A percentile compares a stretch with the other conserved stretches of the same genome.
Evolutionary conservation across 2,797 vertebrate species (phyloP).

Genomic region (Argyrosomus regius): DNA sequence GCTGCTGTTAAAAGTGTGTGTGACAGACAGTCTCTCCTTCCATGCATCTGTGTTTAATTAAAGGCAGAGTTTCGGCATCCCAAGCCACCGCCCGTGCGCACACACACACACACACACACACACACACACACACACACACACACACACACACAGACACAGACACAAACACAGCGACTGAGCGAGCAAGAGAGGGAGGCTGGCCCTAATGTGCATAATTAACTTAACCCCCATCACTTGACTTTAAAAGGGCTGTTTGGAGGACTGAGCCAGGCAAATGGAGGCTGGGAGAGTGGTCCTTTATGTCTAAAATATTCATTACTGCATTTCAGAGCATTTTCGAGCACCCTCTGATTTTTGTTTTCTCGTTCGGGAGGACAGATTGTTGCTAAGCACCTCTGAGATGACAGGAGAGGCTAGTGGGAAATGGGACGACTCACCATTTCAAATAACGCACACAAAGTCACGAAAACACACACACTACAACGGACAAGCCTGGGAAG

Average conservation of each 20-base stretch:
- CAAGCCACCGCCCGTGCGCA: slow-evolving; percentile 78
- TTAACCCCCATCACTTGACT: slow-evolving; percentile 94
- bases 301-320: slow-evolving; percentile 83
- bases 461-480: slow-evolving; percentile 22
- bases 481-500: slow-evolving; percentile 42
- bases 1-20: slow-evolving; percentile 77
- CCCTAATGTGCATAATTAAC: slow-evolving; percentile 92
- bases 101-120: slow-evolving; percentile 54
- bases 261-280: slow-evolving; percentile 86
- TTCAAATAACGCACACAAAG: slow-evolving; percentile 46
- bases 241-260: slow-evolving; percentile 88
- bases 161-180: slow-evolving; percentile 57
- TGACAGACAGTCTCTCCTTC: slow-evolving; percentile 90
- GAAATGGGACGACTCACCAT: slow-evolving; percentile 62
- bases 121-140: slow-evolving; percentile 57
- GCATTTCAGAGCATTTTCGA: slow-evolving; percentile 76
- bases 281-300: slow-evolving; percentile 84
- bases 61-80: slow-evolving; percentile 90
- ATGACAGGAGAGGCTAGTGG: slow-evolving; percentile 61
- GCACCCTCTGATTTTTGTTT: slow-evolving; percentile 80
- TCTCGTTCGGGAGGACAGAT: slow-evolving; percentile 72
- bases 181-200: slow-evolving; percentile 69
- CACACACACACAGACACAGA: slow-evolving; percentile 62
- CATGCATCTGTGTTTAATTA: slow-evolving; percentile 93
- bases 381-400: slow-evolving; percentile 77